Conservation (phyloP, 1,140 invertebrate genomes). For the Aplysia californica region DNA sequence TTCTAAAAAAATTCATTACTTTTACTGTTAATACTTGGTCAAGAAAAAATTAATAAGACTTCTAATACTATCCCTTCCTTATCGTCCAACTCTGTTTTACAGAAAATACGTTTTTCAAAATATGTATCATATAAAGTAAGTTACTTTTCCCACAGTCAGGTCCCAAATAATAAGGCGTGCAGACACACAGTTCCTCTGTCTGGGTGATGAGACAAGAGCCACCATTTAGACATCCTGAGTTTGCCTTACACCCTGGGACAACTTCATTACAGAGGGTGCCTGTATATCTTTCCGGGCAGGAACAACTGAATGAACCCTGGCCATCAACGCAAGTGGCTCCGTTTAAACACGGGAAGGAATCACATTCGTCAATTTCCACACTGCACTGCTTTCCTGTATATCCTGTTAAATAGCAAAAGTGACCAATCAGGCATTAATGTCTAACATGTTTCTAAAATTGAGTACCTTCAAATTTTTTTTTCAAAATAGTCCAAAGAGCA, state of each 20-base stretch:
- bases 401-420: no score
- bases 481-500: no score
- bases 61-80: no score
- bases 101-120: no score
- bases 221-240: constrained; percentile 73
- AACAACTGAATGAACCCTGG: constrained; percentile 31
- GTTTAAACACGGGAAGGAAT: constrained; percentile 47
- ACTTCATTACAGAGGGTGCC: constrained; percentile 75
- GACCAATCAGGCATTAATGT: no score
- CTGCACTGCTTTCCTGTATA: constrained; percentile 60
- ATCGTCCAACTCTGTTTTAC: no score
- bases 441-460: no score
- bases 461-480: no score
- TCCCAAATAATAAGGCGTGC: constrained; percentile 75
- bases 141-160: constrained; percentile 80
- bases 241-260: constrained; percentile 76
- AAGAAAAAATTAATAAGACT: no score
- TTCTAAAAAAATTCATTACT: no score
- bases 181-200: constrained; percentile 93
- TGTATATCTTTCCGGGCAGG: constrained; percentile 34
- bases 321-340: constrained; percentile 51
- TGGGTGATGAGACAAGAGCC: constrained; percentile 91
- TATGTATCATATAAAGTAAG: not conserved
- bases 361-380: constrained; percentile 44
- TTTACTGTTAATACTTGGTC: no score